phyloP scores from a whole-genome alignment of 2,888 invertebrate genomes.

The Mythimna lalbum region DNA sequence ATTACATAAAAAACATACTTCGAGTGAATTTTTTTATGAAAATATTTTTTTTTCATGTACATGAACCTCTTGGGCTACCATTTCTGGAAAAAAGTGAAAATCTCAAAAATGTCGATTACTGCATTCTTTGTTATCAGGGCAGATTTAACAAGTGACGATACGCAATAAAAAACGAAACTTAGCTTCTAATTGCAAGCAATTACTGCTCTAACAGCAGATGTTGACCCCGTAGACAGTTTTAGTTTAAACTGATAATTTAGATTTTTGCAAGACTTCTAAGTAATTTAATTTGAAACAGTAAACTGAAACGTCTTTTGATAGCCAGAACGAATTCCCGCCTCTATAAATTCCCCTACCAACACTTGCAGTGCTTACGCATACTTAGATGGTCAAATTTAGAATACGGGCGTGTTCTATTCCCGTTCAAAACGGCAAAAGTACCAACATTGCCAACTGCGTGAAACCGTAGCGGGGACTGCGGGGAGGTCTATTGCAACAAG shows the following conservation, averaged over 20 bases:
- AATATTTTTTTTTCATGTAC: no score
- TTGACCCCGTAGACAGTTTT: not conserved
- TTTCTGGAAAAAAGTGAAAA: no score
- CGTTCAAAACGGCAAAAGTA: constrained; percentile 36
- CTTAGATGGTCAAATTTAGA: constrained; percentile 57
- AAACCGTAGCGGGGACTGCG: constrained; percentile 43
- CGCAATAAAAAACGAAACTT: not conserved
- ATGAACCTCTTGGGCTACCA: no score
- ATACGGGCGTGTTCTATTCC: constrained; percentile 55
- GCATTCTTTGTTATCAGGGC: no score
- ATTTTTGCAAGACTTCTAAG: not conserved
- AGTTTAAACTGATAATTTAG: no score
- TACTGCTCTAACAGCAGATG: not conserved
- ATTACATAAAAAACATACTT: no score
- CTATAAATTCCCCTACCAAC: not conserved
- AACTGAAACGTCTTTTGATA: not conserved
- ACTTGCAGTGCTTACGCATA: constrained; percentile 36
- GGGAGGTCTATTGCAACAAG: constrained; percentile 58
- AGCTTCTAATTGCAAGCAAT: no score
- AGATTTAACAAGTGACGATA: no score
- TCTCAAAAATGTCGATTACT: no score
- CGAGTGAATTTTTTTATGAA: no score
- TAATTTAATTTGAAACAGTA: not conserved
- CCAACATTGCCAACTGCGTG: constrained; percentile 34
- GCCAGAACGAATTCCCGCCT: constrained; percentile 6